Evolutionary conservation across 2,797 vertebrate species (phyloP).

Genomic region (Trachurus trachurus): DNA sequence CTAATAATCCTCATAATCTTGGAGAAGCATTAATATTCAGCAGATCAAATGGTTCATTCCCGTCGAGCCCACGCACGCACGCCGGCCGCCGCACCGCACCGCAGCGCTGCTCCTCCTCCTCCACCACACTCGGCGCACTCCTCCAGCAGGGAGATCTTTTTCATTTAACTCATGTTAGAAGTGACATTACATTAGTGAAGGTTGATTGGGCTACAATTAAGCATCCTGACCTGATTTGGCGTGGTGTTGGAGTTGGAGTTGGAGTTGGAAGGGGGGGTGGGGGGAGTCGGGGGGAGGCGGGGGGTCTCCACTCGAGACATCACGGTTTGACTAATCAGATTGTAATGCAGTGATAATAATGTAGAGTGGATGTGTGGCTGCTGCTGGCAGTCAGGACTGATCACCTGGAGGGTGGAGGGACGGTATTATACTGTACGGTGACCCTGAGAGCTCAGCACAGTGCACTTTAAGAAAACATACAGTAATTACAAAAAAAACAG

Average conservation of each 20-base stretch:
- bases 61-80: constrained; percentile 76
- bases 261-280: no score
- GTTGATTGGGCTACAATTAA: constrained; percentile 90
- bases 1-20: constrained; percentile 89
- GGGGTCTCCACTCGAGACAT: constrained; percentile 62
- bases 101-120: no score
- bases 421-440: no score
- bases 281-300: constrained; percentile 15
- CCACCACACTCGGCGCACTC: constrained; percentile 75
- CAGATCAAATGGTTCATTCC: constrained; percentile 87
- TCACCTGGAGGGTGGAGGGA: constrained; percentile 44
- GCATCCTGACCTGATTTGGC: constrained; percentile 86
- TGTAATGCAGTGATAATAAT: constrained; percentile 41
- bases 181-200: constrained; percentile 87
- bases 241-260: constrained; percentile 64
- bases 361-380: constrained; percentile 27
- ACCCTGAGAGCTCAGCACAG: no score
- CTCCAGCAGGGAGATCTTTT: constrained; percentile 83
- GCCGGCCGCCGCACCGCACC: constrained; percentile 26
- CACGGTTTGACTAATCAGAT: constrained; percentile 77
- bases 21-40: constrained; percentile 89
- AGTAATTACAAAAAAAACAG: no score
- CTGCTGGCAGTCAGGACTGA: constrained; percentile 46
- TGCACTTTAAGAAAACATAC: no score
- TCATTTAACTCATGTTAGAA: constrained; percentile 89